Evolutionary conservation across 2,113 vertebrate species (phyloP).

Genomic region (Neofelis nebulosa): DNA sequence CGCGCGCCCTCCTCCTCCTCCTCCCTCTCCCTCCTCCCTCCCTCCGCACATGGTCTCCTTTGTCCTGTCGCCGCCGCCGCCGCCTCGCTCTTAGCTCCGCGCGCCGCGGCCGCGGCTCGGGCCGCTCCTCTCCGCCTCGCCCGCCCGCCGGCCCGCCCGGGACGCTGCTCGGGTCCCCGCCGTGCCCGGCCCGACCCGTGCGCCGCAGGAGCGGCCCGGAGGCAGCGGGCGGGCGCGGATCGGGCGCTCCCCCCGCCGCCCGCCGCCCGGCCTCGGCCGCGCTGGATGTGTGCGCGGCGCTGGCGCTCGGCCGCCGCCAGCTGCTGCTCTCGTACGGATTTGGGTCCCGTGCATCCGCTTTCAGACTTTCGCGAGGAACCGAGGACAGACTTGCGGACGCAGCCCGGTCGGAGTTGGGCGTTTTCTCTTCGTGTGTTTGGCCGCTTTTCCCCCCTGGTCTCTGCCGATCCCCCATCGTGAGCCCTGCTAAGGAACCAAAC

Average conservation of each 20-base stretch:
- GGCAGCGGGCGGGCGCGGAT: slow-evolving; percentile 42
- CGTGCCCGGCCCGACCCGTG: neutral
- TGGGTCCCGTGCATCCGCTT: neutral
- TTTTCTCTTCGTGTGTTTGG: slow-evolving; percentile 54
- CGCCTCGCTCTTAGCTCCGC: slow-evolving; percentile 76
- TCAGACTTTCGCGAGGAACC: slow-evolving; percentile 31
- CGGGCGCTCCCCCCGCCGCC: slow-evolving; percentile 24
- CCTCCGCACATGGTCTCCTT: slow-evolving; percentile 81
- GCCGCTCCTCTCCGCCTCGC: slow-evolving; percentile 33
- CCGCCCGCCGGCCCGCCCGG: neutral
- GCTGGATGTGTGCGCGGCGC: slow-evolving; percentile 51
- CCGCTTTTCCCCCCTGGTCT: neutral
- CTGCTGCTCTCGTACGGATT: slow-evolving; percentile 35
- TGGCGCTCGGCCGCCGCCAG: neutral
- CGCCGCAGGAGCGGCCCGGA: slow-evolving; percentile 21
- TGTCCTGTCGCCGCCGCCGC: slow-evolving; percentile 81
- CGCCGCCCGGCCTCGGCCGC: slow-evolving; percentile 41
- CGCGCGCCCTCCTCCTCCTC: slow-evolving; percentile 58
- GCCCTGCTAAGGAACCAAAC: slow-evolving; percentile 32
- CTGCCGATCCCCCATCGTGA: neutral
- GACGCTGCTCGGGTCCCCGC: neutral
- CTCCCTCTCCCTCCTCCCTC: slow-evolving; percentile 72
- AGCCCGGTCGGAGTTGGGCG: slow-evolving; percentile 54
- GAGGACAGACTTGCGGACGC: neutral
- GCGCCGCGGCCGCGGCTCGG: slow-evolving; percentile 62